A percentile compares a stretch with the other conserved stretches of the same genome.
Evolutionary conservation across 2,113 vertebrate genomes (phyloP).

Genomic region (Nymphicus hollandicus): DNA sequence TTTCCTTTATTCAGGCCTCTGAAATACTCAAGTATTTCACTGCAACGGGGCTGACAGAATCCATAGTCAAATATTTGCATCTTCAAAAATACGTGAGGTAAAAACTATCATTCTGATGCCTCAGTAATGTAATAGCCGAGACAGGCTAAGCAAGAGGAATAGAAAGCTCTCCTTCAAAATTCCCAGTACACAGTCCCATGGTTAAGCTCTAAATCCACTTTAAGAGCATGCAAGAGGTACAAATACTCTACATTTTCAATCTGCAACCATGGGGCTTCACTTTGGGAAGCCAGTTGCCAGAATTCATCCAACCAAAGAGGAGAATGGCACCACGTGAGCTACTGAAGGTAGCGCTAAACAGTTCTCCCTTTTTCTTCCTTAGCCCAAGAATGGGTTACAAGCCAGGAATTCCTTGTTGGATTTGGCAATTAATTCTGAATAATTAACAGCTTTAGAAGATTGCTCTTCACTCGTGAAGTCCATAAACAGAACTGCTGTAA

Average conservation of each 20-base stretch:
- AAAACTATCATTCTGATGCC: background rate
- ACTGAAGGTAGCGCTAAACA: background rate
- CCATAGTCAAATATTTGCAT: background rate
- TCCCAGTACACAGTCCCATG: background rate
- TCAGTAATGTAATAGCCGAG: background rate
- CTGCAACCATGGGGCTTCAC: background rate
- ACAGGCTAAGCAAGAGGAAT: background rate
- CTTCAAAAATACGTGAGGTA: accelerated
- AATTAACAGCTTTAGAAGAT: constrained; percentile 1
- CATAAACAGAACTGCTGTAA: background rate
- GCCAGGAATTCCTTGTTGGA: background rate
- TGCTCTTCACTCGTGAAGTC: background rate
- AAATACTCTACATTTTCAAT: background rate
- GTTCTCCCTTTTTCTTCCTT: background rate
- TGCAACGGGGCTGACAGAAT: background rate
- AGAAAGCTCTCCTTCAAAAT: background rate
- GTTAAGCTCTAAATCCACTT: background rate
- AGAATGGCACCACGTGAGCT: background rate
- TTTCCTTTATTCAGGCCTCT: background rate
- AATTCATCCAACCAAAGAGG: background rate
- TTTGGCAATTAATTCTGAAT: background rate
- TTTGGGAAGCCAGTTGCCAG: background rate
- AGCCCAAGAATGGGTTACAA: background rate
- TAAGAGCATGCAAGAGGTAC: background rate
- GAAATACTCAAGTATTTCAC: accelerated